A percentile compares a stretch with the other conserved stretches of the same genome.
These are phyloP conservation scores for Melieria picta DNA, from an alignment of 2,888 invertebrate genomes.

Conservation along the genomic window DNA sequence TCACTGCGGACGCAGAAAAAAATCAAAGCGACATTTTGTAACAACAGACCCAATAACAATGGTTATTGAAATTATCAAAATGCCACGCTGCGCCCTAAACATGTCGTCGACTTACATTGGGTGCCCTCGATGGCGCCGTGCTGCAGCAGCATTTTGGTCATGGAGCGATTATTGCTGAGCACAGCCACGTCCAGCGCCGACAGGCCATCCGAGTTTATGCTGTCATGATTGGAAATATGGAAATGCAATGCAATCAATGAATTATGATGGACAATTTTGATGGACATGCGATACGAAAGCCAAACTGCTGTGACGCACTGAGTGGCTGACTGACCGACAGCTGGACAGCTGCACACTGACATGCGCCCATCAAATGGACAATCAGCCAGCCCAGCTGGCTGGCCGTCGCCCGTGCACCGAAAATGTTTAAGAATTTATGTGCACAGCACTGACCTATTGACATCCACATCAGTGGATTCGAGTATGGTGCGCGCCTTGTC, in stretches of 20 bases:
- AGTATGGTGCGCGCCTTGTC: conserved; percentile 92
- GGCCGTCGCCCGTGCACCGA: background rate
- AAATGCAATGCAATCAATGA: too few relatives aligned
- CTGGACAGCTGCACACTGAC: background rate
- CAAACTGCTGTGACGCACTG: background rate
- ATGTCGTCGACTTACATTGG: conserved; percentile 70
- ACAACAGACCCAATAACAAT: background rate
- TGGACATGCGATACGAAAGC: too few relatives aligned
- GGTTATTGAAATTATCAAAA: background rate
- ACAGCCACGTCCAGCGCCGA: conserved; percentile 94
- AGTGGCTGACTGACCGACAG: background rate
- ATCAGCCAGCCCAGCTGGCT: background rate
- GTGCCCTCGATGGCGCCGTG: conserved; percentile 87
- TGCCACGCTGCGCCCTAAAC: background rate
- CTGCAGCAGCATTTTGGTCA: conserved; percentile 89
- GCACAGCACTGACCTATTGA: conserved; percentile 79
- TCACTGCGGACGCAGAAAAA: too few relatives aligned
- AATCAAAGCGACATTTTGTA: background rate
- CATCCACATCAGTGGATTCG: conserved; percentile 91
- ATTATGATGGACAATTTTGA: too few relatives aligned
- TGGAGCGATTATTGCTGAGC: conserved; percentile 85
- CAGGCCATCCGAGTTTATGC: conserved; percentile 88
- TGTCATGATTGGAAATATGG: conserved; percentile 59
- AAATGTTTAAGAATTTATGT: conserved; percentile 1
- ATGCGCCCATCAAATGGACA: too few relatives aligned